Base-by-base conservation (phyloP, 2,888 invertebrate genomes). In the Mesochorus sp. region DNA sequence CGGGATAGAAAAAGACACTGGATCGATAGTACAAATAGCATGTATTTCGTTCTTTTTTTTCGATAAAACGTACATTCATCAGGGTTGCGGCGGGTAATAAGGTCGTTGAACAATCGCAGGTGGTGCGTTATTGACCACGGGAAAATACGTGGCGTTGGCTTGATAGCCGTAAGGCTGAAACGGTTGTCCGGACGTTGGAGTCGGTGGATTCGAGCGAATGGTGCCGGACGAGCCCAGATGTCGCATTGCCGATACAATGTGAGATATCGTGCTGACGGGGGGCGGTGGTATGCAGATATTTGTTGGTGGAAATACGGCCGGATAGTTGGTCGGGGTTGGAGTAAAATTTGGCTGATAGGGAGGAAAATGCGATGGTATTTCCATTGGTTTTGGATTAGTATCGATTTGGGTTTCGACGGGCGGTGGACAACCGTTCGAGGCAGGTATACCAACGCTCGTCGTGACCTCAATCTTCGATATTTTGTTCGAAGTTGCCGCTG, bases 251-350 rank as follows among this genome's bases (percentile, higher is more conserved):
- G 88, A 84, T 8, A 88, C 88, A 24, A 90, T 89, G 49, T 90
- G 91, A 80, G 89, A 90, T 73, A 90, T 83, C 2, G 90, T 59
- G 59, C 87, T 89, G 6, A 91, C 88, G 4, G 88, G 84, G 1
- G 91, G 91, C 2, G 91, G 90, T 19, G 91, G 90, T 21, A 90
- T 87, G 5, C 88, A 84, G 28, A 89, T 88, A 64, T 90, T 91
- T 1, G 89, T 79, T 4, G 89, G 90, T 31, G 91, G 90, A 82
- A 90, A 91, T 2, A 88, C 88, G 19, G 89, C 85, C 2, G 90
- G 88, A 79, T 90, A 91, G 47, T 83, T 85, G 8, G 89, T 80
- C 37, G 83, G 85, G 4, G 82, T 82, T 51, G 87, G 84, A 1
- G 87, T 70, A 72, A 88, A 91, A 76, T 83, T 87, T 5, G 88